A percentile compares a stretch with the other conserved stretches of the same genome.
Evolutionary conservation across 2,113 vertebrate species (phyloP).

Genomic region (Oreochromis aureus): DNA sequence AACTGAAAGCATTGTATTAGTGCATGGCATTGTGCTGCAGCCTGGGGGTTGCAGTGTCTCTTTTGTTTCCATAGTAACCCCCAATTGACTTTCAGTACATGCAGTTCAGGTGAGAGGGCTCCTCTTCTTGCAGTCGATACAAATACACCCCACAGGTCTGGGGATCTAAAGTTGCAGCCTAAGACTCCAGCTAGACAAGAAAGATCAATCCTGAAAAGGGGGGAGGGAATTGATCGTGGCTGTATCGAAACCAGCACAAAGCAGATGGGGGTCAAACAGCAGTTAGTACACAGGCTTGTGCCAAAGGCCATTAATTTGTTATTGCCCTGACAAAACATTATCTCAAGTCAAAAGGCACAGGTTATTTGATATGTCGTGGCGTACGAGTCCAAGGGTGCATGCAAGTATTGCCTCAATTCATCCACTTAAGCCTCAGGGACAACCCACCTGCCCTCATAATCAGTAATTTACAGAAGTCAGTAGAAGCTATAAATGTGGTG

Average conservation of each 20-base stretch:
- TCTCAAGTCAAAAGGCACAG: conserved; percentile 36
- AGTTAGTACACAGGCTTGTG: conserved; percentile 22
- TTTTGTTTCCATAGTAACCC: conserved; percentile 68
- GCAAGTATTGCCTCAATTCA: conserved; percentile 18
- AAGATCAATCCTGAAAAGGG: conserved; percentile 16
- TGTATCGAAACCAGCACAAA: conserved; percentile 38
- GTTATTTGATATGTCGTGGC: conserved; percentile 21
- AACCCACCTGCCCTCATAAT: conserved; percentile 5
- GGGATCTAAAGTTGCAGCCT: conserved; percentile 2
- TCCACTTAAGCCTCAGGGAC: conserved; percentile 15
- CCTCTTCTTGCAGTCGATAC: conserved; percentile 35
- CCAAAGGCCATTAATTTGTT: conserved; percentile 43
- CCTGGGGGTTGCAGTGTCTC: conserved; percentile 45
- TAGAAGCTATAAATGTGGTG: neutral
- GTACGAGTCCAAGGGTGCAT: conserved; percentile 26
- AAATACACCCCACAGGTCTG: conserved; percentile 17
- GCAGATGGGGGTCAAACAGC: conserved; percentile 47
- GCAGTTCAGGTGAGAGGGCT: conserved; percentile 49
- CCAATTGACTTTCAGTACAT: conserved; percentile 40
- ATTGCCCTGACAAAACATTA: conserved; percentile 38
- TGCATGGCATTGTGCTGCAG: conserved; percentile 23
- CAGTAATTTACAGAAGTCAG: conserved; percentile 21
- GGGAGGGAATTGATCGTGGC: conserved; percentile 30
- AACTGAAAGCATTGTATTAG: neutral
- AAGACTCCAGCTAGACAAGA: conserved; percentile 21